Percentiles rank a stretch among this genome's conserved stretches.
phyloP scores from a whole-genome alignment of 2,797 vertebrate species.

The Rhinophrynus dorsalis region DNA sequence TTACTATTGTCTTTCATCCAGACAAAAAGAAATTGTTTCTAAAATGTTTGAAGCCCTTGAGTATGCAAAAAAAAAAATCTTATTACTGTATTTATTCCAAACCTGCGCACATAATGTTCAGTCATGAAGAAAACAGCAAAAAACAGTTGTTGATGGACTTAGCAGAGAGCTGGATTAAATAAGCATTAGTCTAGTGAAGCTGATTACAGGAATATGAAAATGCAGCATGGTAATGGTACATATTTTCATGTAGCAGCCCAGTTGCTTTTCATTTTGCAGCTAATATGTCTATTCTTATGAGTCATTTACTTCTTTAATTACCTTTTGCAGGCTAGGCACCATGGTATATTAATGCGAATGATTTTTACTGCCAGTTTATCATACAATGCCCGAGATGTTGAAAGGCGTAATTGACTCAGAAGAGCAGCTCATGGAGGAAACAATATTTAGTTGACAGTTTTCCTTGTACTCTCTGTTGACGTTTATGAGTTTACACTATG shows the following conservation, averaged over 20 bases:
- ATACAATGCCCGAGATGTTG: constrained; percentile 94
- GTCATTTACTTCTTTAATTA: constrained; percentile 99
- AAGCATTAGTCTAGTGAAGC: constrained; percentile 92
- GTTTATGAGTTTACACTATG: constrained; percentile 98
- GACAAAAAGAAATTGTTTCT: constrained; percentile 68
- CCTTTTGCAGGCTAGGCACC: constrained; percentile 99
- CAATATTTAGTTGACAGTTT: constrained; percentile 98
- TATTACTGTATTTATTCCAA: constrained; percentile 79
- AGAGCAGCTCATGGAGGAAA: constrained; percentile 94
- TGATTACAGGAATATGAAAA: constrained; percentile 95
- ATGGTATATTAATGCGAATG: constrained; percentile 99
- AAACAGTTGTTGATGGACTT: constrained; percentile 95
- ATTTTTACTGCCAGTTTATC: constrained; percentile 99
- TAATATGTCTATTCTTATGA: constrained; percentile 99
- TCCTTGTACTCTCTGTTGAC: constrained; percentile 91
- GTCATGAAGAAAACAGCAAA: constrained; percentile 82
- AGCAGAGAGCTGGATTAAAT: constrained; percentile 97
- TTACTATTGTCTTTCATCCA: constrained; percentile 16
- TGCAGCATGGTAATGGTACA: constrained; percentile 97
- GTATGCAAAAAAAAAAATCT: constrained; percentile 72
- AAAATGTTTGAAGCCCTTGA: constrained; percentile 66
- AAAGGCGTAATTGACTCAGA: constrained; percentile 99
- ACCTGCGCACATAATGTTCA: constrained; percentile 79
- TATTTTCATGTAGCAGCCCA: constrained; percentile 95
- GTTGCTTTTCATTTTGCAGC: constrained; percentile 96